phyloP scores from a whole-genome alignment of 2,797 vertebrate species.

The Epinephelus coioides region DNA sequence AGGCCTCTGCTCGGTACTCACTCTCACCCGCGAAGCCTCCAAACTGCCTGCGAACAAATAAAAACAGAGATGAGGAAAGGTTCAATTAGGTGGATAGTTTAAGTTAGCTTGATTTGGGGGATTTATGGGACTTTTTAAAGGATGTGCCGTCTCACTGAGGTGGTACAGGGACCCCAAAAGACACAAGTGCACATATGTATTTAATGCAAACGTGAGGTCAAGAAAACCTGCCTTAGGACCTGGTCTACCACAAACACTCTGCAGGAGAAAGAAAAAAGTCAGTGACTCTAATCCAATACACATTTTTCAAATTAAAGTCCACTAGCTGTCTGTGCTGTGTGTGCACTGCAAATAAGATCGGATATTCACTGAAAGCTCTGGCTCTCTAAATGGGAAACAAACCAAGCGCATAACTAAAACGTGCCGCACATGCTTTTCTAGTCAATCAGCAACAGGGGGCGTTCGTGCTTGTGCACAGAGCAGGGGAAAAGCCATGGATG shows the following conservation, averaged over 20 bases:
- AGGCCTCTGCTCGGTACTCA: slow-evolving; percentile 88
- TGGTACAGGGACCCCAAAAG: neutral
- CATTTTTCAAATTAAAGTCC: too few species aligned
- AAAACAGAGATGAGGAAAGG: too few species aligned
- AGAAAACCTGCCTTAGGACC: neutral
- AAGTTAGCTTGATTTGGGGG: neutral
- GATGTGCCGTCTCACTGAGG: neutral
- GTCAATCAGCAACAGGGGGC: too few species aligned
- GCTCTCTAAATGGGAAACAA: too few species aligned
- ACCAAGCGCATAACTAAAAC: too few species aligned
- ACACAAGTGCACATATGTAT: neutral
- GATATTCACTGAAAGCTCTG: too few species aligned
- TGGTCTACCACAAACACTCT: neutral
- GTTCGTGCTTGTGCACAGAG: too few species aligned
- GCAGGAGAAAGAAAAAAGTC: neutral
- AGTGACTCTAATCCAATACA: too few species aligned
- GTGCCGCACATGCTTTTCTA: too few species aligned
- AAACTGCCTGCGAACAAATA: slow-evolving; percentile 86
- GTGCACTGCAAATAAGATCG: too few species aligned
- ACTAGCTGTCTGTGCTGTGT: too few species aligned
- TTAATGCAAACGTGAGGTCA: slow-evolving; percentile 3
- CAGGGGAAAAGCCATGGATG: too few species aligned
- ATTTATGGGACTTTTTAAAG: neutral
- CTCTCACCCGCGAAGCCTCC: slow-evolving; percentile 92
- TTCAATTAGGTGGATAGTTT: neutral